Base-by-base conservation (phyloP, 2,113 vertebrate genomes). In the Herpailurus yagouaroundi region DNA sequence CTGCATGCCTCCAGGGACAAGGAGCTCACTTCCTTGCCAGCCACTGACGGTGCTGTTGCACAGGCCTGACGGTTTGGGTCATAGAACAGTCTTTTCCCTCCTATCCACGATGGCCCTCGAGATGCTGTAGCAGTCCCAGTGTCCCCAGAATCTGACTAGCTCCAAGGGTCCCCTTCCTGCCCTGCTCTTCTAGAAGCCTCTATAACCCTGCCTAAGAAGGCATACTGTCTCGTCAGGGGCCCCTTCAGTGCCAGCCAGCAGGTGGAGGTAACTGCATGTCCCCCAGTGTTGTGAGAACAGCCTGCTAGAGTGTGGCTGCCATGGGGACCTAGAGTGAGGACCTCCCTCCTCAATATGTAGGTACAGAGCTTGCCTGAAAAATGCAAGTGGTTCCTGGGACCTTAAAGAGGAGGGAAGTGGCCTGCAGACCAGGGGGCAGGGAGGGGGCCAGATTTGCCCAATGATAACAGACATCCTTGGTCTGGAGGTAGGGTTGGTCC, bases 151-250 rank as follows among this genome's bases (percentile, higher is more conserved):
- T 50, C 88, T 29, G 31, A 27, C 19, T 18, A 68, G 68, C 23
- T 25, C 84, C 25, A 38, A 73, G 52, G 76, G n/a, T 23, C 48
- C 3, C 60, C 68, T 64, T 76, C 29, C 66, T 63, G 38, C 73
- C 33, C 36, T 33, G 31, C 31, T 79, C 9, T 88, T 77, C 52
- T 19, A 11, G 74, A 89, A 64, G 57, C 18, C 60, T 48, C 0
- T 1, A 14, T 21, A 88, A 15, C 88, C 13, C 81, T 48, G 21
- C 60, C 74, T 13, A 33, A 88, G 68, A 52, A 55, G n/a, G 57
- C 19, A 8, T 2, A 2, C 38, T 27, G 3, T 31, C 19, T 64
- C 45, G 18, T 21, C 25, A 5, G 1, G 9, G n/a, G 16, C 7
- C 27, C 55, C 73, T 73, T 71, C 0, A 15, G 36, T 21, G 15